Conservation (phyloP, 2,888 invertebrate genomes). For the Rugalucina vietnamica region DNA sequence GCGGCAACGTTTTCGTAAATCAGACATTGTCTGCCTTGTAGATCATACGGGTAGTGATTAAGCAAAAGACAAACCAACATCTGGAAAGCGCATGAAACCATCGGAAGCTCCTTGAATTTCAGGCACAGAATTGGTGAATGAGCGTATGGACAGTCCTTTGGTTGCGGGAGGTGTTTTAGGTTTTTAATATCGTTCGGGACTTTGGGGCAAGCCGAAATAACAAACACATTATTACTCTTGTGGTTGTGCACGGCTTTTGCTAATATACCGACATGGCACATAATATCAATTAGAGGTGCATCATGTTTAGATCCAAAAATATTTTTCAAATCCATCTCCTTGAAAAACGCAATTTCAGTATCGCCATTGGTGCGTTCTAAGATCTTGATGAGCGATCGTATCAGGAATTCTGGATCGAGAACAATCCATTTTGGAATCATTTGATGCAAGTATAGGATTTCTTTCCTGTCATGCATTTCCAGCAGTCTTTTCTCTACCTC, state of each 20-base stretch:
- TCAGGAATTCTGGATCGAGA: background rate
- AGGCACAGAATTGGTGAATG: background rate
- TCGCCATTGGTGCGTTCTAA: background rate
- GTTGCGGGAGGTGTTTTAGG: background rate
- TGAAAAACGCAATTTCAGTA: background rate
- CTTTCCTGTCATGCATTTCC: background rate
- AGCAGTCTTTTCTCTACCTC: too few species aligned
- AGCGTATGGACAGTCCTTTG: background rate
- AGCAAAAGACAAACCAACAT: background rate
- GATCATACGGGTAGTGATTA: background rate
- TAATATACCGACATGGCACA: background rate
- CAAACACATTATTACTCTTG: background rate
- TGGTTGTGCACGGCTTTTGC: background rate
- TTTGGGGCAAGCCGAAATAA: background rate
- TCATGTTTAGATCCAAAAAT: background rate
- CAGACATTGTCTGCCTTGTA: background rate
- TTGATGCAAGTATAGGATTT: background rate
- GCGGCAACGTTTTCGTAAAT: background rate
- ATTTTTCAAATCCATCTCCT: background rate
- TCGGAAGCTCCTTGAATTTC: background rate
- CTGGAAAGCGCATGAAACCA: background rate
- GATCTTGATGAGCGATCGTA: background rate
- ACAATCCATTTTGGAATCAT: background rate
- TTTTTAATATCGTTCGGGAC: background rate
- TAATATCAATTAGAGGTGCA: background rate